A percentile compares a stretch with the other conserved stretches of the same genome.
These are phyloP conservation scores for Melanaphis sacchari DNA, from an alignment of 1,140 invertebrate genomes.

Conservation along the genomic window DNA sequence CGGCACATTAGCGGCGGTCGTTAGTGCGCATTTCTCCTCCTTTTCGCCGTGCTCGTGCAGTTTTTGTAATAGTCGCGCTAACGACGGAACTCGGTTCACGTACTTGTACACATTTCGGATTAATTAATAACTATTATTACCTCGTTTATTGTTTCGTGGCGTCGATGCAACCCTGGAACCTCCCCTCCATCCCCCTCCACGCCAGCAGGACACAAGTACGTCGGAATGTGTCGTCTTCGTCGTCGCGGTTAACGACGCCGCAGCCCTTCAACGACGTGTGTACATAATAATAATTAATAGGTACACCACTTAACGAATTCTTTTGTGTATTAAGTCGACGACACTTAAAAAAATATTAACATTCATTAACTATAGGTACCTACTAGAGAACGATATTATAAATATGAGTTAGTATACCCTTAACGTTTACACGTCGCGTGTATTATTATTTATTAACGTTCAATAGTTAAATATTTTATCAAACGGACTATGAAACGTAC, in stretches of 20 bases:
- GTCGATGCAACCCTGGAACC: neutral
- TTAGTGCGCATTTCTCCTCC: neutral
- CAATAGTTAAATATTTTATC: constrained; percentile 16
- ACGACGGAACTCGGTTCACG: neutral
- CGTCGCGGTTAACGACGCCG: neutral
- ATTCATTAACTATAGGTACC: neutral
- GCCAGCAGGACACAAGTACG: neutral
- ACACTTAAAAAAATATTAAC: constrained; percentile 39
- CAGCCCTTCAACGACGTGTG: neutral
- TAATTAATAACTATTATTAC: constrained; percentile 40
- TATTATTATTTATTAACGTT: constrained; percentile 11
- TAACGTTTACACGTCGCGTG: neutral
- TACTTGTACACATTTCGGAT: neutral
- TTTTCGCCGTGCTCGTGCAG: neutral
- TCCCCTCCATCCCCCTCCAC: too few species aligned
- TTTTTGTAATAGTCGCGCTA: neutral
- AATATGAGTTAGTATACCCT: neutral
- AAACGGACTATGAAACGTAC: neutral
- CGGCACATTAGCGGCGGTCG: constrained; percentile 26
- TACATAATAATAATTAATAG: constrained; percentile 40
- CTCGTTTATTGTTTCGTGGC: neutral
- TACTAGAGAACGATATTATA: neutral
- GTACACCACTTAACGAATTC: neutral
- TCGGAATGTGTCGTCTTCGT: neutral
- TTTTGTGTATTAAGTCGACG: neutral